These are phyloP conservation scores for Ochropacha duplaris DNA, from an alignment of 2,888 invertebrate genomes.

Conservation along the genomic window DNA sequence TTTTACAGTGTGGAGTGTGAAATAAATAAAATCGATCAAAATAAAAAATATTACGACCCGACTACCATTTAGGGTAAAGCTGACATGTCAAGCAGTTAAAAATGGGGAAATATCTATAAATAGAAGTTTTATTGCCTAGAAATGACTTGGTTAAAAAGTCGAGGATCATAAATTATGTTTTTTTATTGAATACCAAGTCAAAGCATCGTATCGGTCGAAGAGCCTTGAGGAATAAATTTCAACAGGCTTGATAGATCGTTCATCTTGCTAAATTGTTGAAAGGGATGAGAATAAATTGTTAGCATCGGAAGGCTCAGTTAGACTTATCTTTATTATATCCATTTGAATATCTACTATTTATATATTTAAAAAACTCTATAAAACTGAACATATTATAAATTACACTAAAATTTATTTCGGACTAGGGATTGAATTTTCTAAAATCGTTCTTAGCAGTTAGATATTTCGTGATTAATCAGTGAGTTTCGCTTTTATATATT, in stretches of 20 bases:
- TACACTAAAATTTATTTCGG: no score
- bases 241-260: constrained; percentile 26
- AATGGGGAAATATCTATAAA: constrained; percentile 28
- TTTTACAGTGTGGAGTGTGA: not conserved
- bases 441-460: no score
- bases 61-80: constrained; percentile 21
- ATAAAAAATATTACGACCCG: constrained; percentile 37
- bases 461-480: no score
- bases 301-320: not conserved
- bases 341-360: no score
- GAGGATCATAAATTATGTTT: constrained; percentile 31
- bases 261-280: constrained; percentile 13
- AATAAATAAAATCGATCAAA: constrained; percentile 18
- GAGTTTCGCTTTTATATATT: no score
- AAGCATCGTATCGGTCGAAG: constrained; percentile 17
- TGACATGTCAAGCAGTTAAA: constrained; percentile 13
- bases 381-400: no score
- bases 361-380: no score
- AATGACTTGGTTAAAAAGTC: constrained; percentile 31
- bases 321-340: no score
- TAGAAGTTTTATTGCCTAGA: constrained; percentile 36
- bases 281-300: constrained; percentile 3
- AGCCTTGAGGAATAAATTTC: constrained; percentile 36
- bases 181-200: not conserved
- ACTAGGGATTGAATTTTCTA: no score